A percentile compares a stretch with the other conserved stretches of the same genome.
phyloP scores from a whole-genome alignment of 2,797 vertebrate genomes.

The Acanthurus lineatus region DNA sequence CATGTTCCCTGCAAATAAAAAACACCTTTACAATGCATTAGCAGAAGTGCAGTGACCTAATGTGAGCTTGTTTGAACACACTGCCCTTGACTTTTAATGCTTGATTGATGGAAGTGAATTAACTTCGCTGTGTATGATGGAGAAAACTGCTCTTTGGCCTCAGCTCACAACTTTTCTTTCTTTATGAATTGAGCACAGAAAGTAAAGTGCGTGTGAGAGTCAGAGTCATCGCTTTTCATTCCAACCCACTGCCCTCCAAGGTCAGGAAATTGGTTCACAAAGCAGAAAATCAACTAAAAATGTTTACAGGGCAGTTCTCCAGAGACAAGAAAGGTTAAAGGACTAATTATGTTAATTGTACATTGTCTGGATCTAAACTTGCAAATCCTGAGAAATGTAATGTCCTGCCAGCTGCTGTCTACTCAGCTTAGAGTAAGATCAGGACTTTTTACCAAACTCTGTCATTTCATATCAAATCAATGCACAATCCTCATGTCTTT shows the following conservation, averaged over 20 bases:
- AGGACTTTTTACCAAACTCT: conserved; percentile 1
- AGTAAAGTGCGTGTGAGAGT: conserved; percentile 49
- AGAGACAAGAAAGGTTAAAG: neutral
- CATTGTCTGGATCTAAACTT: conserved; percentile 16
- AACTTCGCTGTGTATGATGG: neutral
- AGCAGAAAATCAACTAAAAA: conserved; percentile 6
- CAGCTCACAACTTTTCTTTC: conserved; percentile 60
- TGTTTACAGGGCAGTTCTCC: conserved; percentile 4
- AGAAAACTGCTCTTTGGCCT: conserved; percentile 5
- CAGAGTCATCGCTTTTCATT: conserved; percentile 2
- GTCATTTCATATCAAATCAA: neutral
- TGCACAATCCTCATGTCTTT: neutral
- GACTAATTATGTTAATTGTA: neutral
- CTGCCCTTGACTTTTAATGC: conserved; percentile 33
- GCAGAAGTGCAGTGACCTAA: neutral
- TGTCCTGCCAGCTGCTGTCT: neutral
- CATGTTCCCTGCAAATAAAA: neutral
- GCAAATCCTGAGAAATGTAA: neutral
- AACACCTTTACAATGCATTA: conserved; percentile 16
- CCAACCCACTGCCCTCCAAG: conserved; percentile 58
- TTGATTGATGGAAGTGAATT: neutral
- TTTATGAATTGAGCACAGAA: conserved; percentile 31
- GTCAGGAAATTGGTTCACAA: conserved; percentile 40
- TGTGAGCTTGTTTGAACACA: conserved; percentile 1
- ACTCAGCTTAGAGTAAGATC: neutral